A percentile compares a stretch with the other conserved stretches of the same genome.
Conservation (phyloP, 2,888 invertebrate genomes). For the Geotrupes spiniger region DNA sequence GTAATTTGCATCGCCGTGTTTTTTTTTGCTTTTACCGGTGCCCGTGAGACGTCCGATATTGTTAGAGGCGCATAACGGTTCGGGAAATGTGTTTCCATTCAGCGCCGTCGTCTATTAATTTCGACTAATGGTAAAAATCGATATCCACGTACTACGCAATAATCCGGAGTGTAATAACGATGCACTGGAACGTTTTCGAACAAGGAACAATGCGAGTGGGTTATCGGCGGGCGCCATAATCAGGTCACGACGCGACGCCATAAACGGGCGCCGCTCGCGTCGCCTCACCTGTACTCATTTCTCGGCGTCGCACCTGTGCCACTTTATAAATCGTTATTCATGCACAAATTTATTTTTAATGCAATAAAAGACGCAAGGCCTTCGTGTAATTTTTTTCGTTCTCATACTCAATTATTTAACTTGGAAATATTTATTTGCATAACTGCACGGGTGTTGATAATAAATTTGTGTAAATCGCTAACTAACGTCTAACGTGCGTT, state of each 20-base stretch:
- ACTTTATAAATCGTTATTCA: conserved; percentile 7
- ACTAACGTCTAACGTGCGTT: no score
- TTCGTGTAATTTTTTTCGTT: no score
- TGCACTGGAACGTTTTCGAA: conserved; percentile 8
- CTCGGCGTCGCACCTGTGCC: conserved; percentile 21
- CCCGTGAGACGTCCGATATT: no score
- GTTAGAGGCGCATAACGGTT: no score
- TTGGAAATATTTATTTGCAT: no score
- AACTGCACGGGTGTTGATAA: no score
- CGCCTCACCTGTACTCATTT: conserved; percentile 24
- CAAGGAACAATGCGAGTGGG: conserved; percentile 15
- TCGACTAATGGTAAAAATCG: not conserved
- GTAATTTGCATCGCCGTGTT: conserved; percentile 3
- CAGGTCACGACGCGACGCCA: conserved; percentile 32
- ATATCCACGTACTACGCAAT: conserved; percentile 5
- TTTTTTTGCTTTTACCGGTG: not conserved
- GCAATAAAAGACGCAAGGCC: no score
- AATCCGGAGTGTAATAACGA: conserved; percentile 1
- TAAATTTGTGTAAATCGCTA: no score
- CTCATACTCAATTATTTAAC: not conserved
- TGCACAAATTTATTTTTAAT: no score
- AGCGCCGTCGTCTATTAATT: no score
- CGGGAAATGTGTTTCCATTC: no score
- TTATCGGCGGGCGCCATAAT: conserved; percentile 28
- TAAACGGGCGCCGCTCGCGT: conserved; percentile 24